Percentiles rank a stretch among this genome's conserved stretches.
Conservation (phyloP, 2,888 invertebrate species). For the Melanargia galathea region DNA sequence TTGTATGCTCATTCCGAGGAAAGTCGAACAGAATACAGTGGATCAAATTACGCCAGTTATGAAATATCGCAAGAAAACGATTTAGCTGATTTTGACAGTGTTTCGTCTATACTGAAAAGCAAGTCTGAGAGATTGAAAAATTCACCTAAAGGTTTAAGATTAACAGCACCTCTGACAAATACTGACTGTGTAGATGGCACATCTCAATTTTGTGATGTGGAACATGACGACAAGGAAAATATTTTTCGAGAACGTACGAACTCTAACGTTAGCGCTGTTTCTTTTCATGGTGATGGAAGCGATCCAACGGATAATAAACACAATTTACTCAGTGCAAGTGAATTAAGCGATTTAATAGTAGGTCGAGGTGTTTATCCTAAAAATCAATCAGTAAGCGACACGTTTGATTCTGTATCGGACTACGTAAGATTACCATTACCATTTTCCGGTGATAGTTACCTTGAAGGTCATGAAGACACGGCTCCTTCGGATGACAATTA, state of each 20-base stretch:
- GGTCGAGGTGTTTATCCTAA: constrained; percentile 88
- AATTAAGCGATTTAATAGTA: constrained; percentile 91
- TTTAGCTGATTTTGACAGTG: constrained; percentile 76
- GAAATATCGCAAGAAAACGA: constrained; percentile 79
- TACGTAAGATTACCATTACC: constrained; percentile 90
- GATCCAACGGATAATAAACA: constrained; percentile 91
- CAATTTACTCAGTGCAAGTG: constrained; percentile 90
- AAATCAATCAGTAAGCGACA: constrained; percentile 90
- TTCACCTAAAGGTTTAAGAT: constrained; percentile 52
- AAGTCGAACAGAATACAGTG: constrained; percentile 72
- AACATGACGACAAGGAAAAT: constrained; percentile 74
- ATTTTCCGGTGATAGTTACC: constrained; percentile 81
- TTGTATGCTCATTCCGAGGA: constrained; percentile 77
- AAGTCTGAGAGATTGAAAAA: constrained; percentile 74
- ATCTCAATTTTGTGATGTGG: constrained; percentile 59
- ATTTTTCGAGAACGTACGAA: constrained; percentile 86
- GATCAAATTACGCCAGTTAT: constrained; percentile 82
- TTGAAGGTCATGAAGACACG: constrained; percentile 82
- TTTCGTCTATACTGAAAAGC: constrained; percentile 75
- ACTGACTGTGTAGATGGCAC: constrained; percentile 80
- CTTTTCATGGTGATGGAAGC: constrained; percentile 94
- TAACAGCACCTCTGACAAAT: constrained; percentile 54
- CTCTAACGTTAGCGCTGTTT: constrained; percentile 90
- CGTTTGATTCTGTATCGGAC: constrained; percentile 94
- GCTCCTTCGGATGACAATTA: constrained; percentile 82